Evolutionary conservation across 2,113 vertebrate species (phyloP).

Genomic region (Chiloscyllium plagiosum): DNA sequence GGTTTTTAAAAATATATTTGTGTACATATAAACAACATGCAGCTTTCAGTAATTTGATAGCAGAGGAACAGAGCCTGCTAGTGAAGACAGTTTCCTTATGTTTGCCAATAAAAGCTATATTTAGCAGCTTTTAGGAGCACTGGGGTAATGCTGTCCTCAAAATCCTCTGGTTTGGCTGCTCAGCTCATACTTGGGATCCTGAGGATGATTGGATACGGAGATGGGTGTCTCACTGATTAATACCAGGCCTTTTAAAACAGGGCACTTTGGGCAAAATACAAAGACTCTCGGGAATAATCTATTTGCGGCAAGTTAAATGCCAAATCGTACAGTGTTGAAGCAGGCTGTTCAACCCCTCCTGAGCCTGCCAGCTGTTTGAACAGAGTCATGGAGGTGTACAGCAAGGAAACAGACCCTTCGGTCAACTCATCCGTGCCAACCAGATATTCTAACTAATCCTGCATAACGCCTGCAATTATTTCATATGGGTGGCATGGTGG

Average conservation of each 20-base stretch:
- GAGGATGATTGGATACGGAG: background rate
- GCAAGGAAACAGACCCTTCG: no score
- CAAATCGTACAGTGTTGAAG: background rate
- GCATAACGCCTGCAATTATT: no score
- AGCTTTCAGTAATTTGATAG: background rate
- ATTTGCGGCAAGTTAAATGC: background rate
- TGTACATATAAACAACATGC: background rate
- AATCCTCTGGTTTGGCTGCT: background rate
- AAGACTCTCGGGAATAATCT: background rate
- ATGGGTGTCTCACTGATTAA: background rate
- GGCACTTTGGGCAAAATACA: background rate
- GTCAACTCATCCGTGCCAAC: no score
- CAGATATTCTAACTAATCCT: no score
- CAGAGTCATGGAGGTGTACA: no score
- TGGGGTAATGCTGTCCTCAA: background rate
- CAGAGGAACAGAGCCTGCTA: background rate
- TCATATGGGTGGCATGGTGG: no score
- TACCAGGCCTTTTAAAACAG: background rate
- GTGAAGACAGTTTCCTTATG: background rate
- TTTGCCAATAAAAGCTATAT: background rate
- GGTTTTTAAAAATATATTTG: background rate
- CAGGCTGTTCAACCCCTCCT: background rate
- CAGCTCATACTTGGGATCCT: background rate
- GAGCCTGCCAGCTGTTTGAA: background rate
- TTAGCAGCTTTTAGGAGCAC: background rate